Conservation (phyloP, 2,888 invertebrate genomes). For the Boloria euphrosyne region DNA sequence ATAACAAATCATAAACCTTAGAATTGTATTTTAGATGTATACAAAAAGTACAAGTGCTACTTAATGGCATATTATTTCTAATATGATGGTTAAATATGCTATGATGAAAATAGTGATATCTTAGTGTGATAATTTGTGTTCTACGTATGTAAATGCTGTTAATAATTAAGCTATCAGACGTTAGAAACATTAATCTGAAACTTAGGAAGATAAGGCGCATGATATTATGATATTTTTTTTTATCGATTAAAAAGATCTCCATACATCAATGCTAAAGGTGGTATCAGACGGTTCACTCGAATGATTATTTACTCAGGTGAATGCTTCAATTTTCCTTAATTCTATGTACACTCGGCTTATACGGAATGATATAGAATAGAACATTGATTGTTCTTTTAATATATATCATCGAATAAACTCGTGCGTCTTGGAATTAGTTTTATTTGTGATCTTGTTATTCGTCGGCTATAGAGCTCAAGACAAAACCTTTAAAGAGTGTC, state of each 20-base stretch:
- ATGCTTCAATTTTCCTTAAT: no score
- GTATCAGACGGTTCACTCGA: no score
- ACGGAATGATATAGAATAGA: no score
- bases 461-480: no score
- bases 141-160: constrained; percentile 11
- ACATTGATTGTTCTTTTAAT: no score
- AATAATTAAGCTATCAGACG: constrained; percentile 4
- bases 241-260: background rate
- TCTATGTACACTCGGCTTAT: no score
- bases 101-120: constrained; percentile 14
- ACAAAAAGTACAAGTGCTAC: constrained; percentile 4
- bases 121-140: constrained; percentile 14
- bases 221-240: background rate
- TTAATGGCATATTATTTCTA: constrained; percentile 8
- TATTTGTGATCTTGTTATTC: no score
- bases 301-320: no score
- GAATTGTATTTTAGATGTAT: constrained; percentile 7
- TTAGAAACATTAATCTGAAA: background rate
- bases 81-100: constrained; percentile 3
- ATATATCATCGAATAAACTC: no score
- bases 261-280: no score
- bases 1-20: background rate
- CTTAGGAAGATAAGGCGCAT: constrained; percentile 8
- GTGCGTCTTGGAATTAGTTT: no score
- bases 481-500: no score